A percentile compares a stretch with the other conserved stretches of the same genome.
These are phyloP conservation scores for Lycocerus yunnanus DNA, from an alignment of 2,888 invertebrate species.

Conservation along the genomic window DNA sequence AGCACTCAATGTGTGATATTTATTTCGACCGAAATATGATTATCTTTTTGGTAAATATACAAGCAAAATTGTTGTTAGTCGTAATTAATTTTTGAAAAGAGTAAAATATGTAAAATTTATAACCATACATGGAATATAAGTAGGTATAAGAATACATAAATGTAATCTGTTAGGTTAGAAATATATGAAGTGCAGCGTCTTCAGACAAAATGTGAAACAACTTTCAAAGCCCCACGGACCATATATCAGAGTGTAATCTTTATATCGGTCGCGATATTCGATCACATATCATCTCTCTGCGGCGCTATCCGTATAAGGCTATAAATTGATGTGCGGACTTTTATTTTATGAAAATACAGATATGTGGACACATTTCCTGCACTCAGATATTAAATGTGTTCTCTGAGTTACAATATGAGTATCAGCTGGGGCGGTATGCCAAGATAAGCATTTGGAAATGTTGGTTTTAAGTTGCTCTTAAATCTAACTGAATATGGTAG, in stretches of 20 bases:
- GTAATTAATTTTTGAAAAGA: background rate
- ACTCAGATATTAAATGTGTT: slow-evolving; percentile 45
- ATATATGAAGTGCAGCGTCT: slow-evolving; percentile 24
- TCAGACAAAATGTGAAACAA: slow-evolving; percentile 23
- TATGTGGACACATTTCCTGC: slow-evolving; percentile 46
- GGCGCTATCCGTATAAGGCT: slow-evolving; percentile 33
- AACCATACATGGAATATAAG: background rate
- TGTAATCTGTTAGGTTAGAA: slow-evolving; percentile 7
- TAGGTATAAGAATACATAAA: slow-evolving; percentile 4
- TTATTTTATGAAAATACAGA: slow-evolving; percentile 50
- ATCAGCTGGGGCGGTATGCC: slow-evolving; percentile 41
- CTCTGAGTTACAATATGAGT: slow-evolving; percentile 46
- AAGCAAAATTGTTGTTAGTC: no score
- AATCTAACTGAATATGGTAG: slow-evolving; percentile 2
- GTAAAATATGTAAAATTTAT: background rate
- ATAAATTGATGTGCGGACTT: slow-evolving; percentile 46
- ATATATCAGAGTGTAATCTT: slow-evolving; percentile 32
- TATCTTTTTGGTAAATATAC: background rate
- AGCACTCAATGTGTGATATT: background rate
- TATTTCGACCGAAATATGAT: background rate
- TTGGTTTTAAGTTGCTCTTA: slow-evolving; percentile 3
- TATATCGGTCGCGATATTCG: slow-evolving; percentile 31
- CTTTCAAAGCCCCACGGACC: slow-evolving; percentile 24
- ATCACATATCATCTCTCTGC: slow-evolving; percentile 33
- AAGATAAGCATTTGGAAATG: slow-evolving; percentile 9